These are phyloP conservation scores for Diogma glabrata DNA, from an alignment of 2,888 invertebrate species.

Conservation along the genomic window DNA sequence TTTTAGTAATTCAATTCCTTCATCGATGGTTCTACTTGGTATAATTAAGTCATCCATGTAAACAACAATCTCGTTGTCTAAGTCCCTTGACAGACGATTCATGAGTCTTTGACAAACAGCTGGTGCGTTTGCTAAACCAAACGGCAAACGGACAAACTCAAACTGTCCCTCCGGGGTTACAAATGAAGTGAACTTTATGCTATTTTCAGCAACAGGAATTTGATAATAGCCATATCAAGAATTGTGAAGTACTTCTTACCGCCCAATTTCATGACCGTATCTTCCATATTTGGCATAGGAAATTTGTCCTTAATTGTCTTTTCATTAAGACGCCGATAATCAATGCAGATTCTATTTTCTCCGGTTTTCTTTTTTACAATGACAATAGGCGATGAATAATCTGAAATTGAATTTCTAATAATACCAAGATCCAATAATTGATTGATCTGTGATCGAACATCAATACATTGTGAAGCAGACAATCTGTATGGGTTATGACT, in stretches of 20 bases:
- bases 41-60: too few species aligned
- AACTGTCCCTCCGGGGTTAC: constrained; percentile 30
- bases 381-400: constrained; percentile 21
- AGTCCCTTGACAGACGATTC: too few species aligned
- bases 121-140: constrained; percentile 31
- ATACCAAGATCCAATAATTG: constrained; percentile 11
- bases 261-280: constrained; percentile 26
- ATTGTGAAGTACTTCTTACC: constrained; percentile 24
- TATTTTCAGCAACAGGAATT: constrained; percentile 26
- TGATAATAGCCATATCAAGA: constrained; percentile 28
- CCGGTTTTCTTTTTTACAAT: constrained; percentile 22
- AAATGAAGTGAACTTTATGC: constrained; percentile 28
- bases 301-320: constrained; percentile 26
- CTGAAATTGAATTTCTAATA: constrained; percentile 13
- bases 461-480: background rate
- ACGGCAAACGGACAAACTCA: constrained; percentile 30
- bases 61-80: too few species aligned
- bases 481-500: constrained; percentile 9
- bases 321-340: constrained; percentile 24
- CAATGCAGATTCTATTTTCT: constrained; percentile 20
- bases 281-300: constrained; percentile 30
- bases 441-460: constrained; percentile 5
- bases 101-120: constrained; percentile 29
- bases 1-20: too few species aligned
- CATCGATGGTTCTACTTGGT: too few species aligned